Percentiles rank a stretch among this genome's conserved stretches.
Evolutionary conservation across 1,140 invertebrate genomes (phyloP).

Genomic region (Drosophila kepulauana): DNA sequence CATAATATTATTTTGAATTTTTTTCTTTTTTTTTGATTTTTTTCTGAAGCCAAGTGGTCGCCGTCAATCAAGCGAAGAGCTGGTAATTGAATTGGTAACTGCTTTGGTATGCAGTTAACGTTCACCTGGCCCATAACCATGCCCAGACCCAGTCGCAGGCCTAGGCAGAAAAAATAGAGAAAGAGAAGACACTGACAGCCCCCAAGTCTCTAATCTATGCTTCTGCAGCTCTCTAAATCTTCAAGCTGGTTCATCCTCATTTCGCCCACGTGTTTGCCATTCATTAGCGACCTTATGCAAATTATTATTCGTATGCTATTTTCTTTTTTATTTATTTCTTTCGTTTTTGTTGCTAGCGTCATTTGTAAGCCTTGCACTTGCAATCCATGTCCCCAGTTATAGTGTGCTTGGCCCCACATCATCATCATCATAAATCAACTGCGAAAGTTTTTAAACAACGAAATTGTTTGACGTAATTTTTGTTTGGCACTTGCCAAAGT

Average conservation of each 20-base stretch:
- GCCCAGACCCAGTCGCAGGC: conserved; percentile 4
- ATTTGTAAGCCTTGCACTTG: conserved; percentile 79
- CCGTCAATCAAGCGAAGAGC: conserved; percentile 61
- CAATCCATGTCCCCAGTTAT: background rate
- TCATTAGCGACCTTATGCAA: conserved; percentile 67
- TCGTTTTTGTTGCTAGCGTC: conserved; percentile 10
- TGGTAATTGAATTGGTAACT: conserved; percentile 31
- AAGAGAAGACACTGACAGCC: too few relatives aligned
- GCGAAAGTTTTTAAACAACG: conserved; percentile 67
- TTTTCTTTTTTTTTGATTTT: background rate
- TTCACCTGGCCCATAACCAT: conserved; percentile 22
- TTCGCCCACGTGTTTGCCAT: conserved; percentile 65
- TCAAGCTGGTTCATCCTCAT: conserved; percentile 11
- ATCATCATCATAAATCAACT: conserved; percentile 58
- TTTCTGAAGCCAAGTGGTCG: conserved; percentile 40
- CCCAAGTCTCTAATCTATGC: background rate
- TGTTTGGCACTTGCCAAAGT: conserved; percentile 64
- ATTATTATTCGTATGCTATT: conserved; percentile 25
- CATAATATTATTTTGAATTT: conserved; percentile 61
- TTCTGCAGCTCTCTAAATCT: conserved; percentile 5
- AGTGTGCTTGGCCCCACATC: background rate
- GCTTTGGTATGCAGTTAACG: conserved; percentile 62
- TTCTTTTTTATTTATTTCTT: background rate
- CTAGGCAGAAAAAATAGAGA: background rate
- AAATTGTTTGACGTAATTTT: conserved; percentile 53